Evolutionary conservation across 2,888 invertebrate species (phyloP), one percentile per base, ranked within the genome.

Genomic region (Philaethria dido): DNA sequence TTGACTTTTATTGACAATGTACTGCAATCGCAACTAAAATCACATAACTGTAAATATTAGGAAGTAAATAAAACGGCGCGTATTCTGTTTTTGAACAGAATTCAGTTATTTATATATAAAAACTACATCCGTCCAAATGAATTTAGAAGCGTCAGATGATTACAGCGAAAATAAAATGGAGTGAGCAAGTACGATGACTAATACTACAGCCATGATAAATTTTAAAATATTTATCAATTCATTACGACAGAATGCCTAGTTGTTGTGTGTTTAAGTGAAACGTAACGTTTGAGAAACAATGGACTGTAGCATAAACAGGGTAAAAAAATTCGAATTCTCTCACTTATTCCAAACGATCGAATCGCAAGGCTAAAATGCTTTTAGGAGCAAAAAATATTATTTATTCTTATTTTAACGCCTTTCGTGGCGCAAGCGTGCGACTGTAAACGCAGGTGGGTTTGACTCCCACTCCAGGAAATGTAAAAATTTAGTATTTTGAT

Each of bases 141-240:
- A 22, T 11, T 22, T 48, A 22, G 48, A 22, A 48, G 6, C 22
- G 48, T 22, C 22, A 22, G 14, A 22, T 13, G 50, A 29, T 3
- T 11, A 13, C 14, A 14, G n/a, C 25, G 14, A 48, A 48, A 22
- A 48, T 48, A 25, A 25, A 16, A 52, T 25, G 4, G 25, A 14
- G 48, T 8, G n/a, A 50, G 25, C 29, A 52, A 16, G 8, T 52
- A 29, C 25, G n/a, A 29, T 29, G 50, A 52, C 50, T 16, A n/a
- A 52, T 52, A 52, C 16, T n/a, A 2, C 8, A n/a, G 29, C 25
- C 16, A 29, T 29, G 50, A 16, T 9, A 29, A 52, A 52, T 29
- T 29, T n/a, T 13, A 52, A 29, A 29, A 29, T 29, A 29, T 52
- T 52, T 52, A 29, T 29, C 50, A 52, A 29, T 29, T 29, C 11